phyloP scores from a whole-genome alignment of 1,140 invertebrate genomes.

The Lanistes nyassanus region DNA sequence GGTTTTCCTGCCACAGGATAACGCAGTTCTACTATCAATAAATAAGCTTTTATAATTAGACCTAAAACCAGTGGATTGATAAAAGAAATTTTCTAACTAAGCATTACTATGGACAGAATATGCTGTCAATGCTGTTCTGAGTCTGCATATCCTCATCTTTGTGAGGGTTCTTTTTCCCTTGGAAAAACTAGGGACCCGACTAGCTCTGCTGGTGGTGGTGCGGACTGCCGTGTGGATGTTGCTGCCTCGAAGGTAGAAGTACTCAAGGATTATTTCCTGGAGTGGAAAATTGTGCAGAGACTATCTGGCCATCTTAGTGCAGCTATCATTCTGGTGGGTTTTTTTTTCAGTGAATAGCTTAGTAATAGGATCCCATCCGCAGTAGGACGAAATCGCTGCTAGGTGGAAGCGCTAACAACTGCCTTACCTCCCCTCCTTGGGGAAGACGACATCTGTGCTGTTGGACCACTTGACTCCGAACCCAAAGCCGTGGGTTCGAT shows the following conservation, averaged over 20 bases:
- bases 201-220: too few relatives aligned
- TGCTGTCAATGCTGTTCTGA: neutral
- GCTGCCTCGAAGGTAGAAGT: too few relatives aligned
- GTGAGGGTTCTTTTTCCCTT: neutral
- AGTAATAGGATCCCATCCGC: too few relatives aligned
- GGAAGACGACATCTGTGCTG: neutral
- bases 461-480: too few relatives aligned
- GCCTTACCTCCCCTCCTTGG: neutral
- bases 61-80: neutral
- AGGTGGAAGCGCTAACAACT: neutral
- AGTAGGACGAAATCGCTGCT: too few relatives aligned
- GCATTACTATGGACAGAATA: neutral
- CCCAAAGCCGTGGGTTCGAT: too few relatives aligned
- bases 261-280: too few relatives aligned
- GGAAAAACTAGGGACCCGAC: too few relatives aligned
- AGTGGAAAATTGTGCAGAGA: too few relatives aligned
- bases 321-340: neutral
- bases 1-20: neutral
- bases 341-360: too few relatives aligned
- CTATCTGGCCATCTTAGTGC: neutral
- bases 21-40: neutral
- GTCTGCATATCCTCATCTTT: neutral
- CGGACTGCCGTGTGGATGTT: too few relatives aligned
- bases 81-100: neutral
- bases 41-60: neutral